Base-by-base conservation (phyloP, 2,797 vertebrate genomes). In the Moxostoma hubbsi region DNA sequence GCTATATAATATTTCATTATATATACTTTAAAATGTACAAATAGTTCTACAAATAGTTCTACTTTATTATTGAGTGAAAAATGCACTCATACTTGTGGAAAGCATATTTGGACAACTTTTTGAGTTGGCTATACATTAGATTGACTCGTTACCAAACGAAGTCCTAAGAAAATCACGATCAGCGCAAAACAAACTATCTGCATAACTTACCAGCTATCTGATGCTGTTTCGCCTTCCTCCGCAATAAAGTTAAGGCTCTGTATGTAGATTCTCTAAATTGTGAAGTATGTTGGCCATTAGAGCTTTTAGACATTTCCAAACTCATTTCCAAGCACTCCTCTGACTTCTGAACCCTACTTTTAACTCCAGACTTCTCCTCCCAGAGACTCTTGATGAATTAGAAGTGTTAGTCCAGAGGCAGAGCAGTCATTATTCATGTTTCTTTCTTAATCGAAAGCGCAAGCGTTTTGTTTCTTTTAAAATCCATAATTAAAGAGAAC, bases 291-390 rank as follows among this genome's bases (percentile, higher is more conserved):
- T 71, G 53, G 46, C 59, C 65, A 65, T 72, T 75, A 43, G 68
- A 54, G 16, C 43, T 73, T 71, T 66, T 70, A 80, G 80, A 77
- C 81, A 83, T 83, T 62, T 59, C 63, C 61, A 65, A 75, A 70
- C 72, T 80, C 12, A 46, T 82, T 53, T 11, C 13, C 45, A 9
- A 64, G 67, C 71, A 59, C 49, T 55, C 58, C 46, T 47, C 64
- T 80, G 71, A 75, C 79, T 36, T 36, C 36, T 36, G 36, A 36
- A 36, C 36, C 36, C 36, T 36, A 36, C 36, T 68, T 70, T 63
- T 81, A 61, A 57, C 73, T 58, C 43, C 46, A 9, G 36, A 9
- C 58, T 9, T 55, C 24, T 70, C 59, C 45, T 70, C 53, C 16
- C 18, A 43, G 12, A 16, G 45, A 16, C 24, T 24, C 15, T 36